phyloP scores from a whole-genome alignment of 2,888 invertebrate genomes.

The Cerastis leucographa region DNA sequence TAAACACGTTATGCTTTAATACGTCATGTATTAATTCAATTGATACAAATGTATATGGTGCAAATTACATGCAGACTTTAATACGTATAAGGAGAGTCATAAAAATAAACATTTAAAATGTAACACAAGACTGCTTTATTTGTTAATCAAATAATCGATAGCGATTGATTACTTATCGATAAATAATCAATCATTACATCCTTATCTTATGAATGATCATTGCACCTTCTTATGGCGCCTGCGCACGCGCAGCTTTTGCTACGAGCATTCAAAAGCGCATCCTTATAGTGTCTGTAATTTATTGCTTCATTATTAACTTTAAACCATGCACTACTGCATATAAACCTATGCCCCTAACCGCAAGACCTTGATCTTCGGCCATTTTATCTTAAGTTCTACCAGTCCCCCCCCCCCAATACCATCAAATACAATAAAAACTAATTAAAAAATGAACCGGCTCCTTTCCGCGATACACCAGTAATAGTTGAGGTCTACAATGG shows the following conservation, averaged over 20 bases:
- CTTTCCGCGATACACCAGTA: too few species aligned
- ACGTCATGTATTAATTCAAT: background rate
- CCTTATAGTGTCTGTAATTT: conserved; percentile 20
- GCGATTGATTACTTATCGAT: conserved; percentile 24
- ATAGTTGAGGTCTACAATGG: too few species aligned
- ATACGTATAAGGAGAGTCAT: background rate
- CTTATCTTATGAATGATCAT: conserved; percentile 11
- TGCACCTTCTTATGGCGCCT: conserved; percentile 14
- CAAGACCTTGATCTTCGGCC: too few species aligned
- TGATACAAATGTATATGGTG: conserved; percentile 1
- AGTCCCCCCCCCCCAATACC: too few species aligned
- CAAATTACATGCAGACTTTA: background rate
- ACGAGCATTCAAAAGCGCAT: conserved; percentile 25
- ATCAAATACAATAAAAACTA: too few species aligned
- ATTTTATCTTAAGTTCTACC: too few species aligned
- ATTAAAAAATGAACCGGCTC: too few species aligned
- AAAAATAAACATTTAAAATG: conserved; percentile 20
- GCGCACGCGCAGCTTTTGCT: conserved; percentile 6
- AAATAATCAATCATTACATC: conserved; percentile 14
- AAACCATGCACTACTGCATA: too few species aligned
- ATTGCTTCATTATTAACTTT: background rate
- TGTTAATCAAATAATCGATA: conserved; percentile 10
- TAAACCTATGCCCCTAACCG: background rate
- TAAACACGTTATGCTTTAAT: background rate
- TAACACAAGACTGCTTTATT: conserved; percentile 17